Percentiles rank a stretch among this genome's conserved stretches.
These are phyloP conservation scores for Eidolon dupreanum DNA, from an alignment of 2,797 vertebrate species.

Conservation along the genomic window DNA sequence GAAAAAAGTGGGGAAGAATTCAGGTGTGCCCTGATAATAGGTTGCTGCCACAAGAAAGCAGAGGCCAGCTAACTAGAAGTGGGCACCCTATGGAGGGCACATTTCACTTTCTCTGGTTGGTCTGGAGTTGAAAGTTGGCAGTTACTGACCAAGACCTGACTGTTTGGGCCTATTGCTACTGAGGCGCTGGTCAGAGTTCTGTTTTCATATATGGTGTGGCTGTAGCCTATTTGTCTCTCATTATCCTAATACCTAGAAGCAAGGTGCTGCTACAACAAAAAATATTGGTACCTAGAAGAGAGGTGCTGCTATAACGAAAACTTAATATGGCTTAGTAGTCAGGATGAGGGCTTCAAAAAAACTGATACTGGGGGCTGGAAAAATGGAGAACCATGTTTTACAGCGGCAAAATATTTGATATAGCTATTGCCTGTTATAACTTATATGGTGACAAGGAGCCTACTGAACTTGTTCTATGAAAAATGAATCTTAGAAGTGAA, in stretches of 20 bases:
- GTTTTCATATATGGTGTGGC: background rate
- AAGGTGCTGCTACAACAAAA: too few species aligned
- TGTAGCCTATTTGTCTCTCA: background rate
- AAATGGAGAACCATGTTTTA: conserved; percentile 12
- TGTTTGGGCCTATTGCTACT: background rate
- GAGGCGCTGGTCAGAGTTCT: background rate
- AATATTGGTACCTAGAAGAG: background rate
- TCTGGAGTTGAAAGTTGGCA: background rate
- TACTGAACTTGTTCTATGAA: background rate
- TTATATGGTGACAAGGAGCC: background rate
- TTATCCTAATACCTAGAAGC: background rate
- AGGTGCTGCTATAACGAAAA: too few species aligned
- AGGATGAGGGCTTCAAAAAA: background rate
- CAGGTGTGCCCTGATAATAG: background rate
- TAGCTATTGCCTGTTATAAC: background rate
- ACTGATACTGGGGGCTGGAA: background rate
- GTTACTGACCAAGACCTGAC: background rate
- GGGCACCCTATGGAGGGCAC: background rate
- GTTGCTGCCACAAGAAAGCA: background rate
- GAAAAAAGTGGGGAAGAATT: background rate
- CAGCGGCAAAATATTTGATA: background rate
- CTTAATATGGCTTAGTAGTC: background rate
- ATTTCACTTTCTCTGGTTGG: background rate
- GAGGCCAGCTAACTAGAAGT: background rate
- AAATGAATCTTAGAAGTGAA: background rate